Evolutionary conservation across 2,797 vertebrate species (phyloP), one percentile per base, ranked within the genome.

Genomic region (Diceros bicornis): DNA sequence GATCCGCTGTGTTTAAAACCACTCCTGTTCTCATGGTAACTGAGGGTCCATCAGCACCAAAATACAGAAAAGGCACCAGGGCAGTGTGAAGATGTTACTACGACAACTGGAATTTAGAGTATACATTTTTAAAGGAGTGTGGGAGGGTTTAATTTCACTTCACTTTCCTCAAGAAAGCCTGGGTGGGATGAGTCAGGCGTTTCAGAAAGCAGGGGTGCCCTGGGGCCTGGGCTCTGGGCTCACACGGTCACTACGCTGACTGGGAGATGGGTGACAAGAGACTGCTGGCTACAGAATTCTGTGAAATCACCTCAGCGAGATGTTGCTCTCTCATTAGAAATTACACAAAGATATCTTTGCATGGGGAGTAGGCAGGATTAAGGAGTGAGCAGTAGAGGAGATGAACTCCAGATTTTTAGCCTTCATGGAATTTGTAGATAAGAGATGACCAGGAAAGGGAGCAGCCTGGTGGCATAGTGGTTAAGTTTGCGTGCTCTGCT

Each of bases 1-100:
- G 85, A 74, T 72, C 78, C 4, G 0, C 86, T 91, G 78, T 74
- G 61, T 92, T 87, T 83, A 29, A 96, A 96, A 52, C 55, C 69
- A 71, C 66, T 81, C 61, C 57, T 18, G 96, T 98, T 97, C 97
- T 97, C 98, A 97, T 98, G 97, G 98, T 89, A 98, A 97, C 97
- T 74, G 88, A 66, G 17, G 72, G 62, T 72, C 95, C 88, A 50
- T 89, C 82, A 64, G 90, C 64, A 87, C 91, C 93, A 59, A 93
- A 96, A 91, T 91, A 77, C 55, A 91, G 23, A 94, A 81, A 87
- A 93, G 96, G 88, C 68, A 91, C 62, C 18, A 23, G 71, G 59
- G 74, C 93, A 91, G 78, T 13, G 0, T 21, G 93, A 91, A 68
- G 77, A 94, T 91, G 97, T 98, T 96, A 97, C 97, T 96, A 86